Evolutionary conservation across 2,797 vertebrate genomes (phyloP).

Genomic region (Chiroxiphia lanceolata): DNA sequence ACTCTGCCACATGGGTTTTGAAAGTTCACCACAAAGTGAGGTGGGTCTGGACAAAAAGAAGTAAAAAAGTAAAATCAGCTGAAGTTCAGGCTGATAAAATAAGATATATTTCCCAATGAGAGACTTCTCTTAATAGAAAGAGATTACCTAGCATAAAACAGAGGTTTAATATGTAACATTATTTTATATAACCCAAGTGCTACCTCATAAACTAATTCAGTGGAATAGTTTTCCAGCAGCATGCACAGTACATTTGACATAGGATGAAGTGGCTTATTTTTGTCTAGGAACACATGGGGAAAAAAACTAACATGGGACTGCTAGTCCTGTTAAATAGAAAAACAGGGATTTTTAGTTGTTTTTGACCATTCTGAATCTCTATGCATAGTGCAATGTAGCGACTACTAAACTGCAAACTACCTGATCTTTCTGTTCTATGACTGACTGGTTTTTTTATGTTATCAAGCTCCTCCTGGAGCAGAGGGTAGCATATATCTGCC

Average conservation of each 20-base stretch:
- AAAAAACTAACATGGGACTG: not conserved
- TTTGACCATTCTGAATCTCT: not conserved
- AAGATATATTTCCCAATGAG: slow-evolving; percentile 19
- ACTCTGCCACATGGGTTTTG: slow-evolving; percentile 6
- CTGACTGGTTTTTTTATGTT: not conserved
- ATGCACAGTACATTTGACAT: not conserved
- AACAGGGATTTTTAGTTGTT: not conserved
- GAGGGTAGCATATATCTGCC: not conserved
- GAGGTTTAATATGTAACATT: slow-evolving; percentile 13
- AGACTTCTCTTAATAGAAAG: not conserved
- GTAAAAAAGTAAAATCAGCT: slow-evolving; percentile 35
- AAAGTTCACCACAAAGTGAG: not conserved
- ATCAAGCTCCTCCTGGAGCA: not conserved
- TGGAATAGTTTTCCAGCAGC: slow-evolving; percentile 42
- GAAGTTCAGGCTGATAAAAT: slow-evolving; percentile 63
- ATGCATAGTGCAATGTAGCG: not conserved
- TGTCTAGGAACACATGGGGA: not conserved
- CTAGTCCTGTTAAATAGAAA: not conserved
- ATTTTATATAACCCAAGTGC: not conserved
- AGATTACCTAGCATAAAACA: slow-evolving; percentile 9
- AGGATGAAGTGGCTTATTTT: slow-evolving; percentile 1
- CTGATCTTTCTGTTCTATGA: not conserved
- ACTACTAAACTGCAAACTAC: not conserved
- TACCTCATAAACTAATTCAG: slow-evolving; percentile 30
- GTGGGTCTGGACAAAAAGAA: slow-evolving; percentile 12